These are phyloP conservation scores for Drosophila sturtevanti DNA, from an alignment of 1,140 invertebrate genomes.

Conservation along the genomic window DNA sequence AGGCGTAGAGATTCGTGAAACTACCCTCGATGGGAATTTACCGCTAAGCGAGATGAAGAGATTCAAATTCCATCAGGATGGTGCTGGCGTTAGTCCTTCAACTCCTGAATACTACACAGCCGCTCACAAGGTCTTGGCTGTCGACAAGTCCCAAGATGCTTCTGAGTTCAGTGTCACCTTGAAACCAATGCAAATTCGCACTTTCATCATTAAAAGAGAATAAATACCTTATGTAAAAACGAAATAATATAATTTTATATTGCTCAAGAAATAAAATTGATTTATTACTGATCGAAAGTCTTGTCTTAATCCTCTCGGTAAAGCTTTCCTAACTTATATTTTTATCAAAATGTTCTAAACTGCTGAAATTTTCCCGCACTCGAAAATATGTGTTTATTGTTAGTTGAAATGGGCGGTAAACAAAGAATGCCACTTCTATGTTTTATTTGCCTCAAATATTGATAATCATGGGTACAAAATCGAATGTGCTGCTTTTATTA, in stretches of 20 bases:
- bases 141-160: constrained; percentile 34
- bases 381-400: neutral
- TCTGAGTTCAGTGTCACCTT: constrained; percentile 60
- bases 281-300: neutral
- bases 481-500: neutral
- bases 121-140: constrained; percentile 25
- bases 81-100: constrained; percentile 18
- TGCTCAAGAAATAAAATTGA: neutral
- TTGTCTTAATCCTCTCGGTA: too few relatives aligned
- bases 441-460: neutral
- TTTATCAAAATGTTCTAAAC: neutral
- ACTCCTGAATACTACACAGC: constrained; percentile 25
- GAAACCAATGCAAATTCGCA: constrained; percentile 75
- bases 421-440: neutral
- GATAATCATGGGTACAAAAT: neutral
- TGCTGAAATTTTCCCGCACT: neutral
- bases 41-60: constrained; percentile 53
- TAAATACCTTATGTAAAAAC: neutral
- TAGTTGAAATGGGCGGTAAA: neutral
- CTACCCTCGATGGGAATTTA: constrained; percentile 68
- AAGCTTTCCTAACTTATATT: neutral
- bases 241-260: too few relatives aligned
- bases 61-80: constrained; percentile 64
- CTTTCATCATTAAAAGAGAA: constrained; percentile 50
- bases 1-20: constrained; percentile 59